Conservation (phyloP, 2,888 invertebrate genomes). For the Drosophila stalkeri region DNA sequence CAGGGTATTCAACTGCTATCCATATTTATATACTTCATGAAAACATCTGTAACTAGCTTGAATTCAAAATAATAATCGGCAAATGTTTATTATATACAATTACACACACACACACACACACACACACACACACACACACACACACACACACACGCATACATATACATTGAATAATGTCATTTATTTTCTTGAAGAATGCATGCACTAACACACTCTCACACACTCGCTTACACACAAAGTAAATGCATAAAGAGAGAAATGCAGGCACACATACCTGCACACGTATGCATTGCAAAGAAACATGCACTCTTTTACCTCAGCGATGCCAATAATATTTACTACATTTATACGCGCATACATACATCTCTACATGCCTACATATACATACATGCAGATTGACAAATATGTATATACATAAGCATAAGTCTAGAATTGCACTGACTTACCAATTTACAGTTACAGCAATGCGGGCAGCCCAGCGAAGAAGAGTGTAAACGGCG, state of each 20-base stretch:
- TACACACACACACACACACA: not conserved
- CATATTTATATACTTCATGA: not conserved
- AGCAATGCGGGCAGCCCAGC: constrained; percentile 5
- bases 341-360: constrained; percentile 2
- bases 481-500: constrained; percentile 7
- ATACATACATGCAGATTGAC: not conserved
- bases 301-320: not conserved
- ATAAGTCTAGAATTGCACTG: constrained; percentile 35
- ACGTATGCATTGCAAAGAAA: not conserved
- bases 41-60: constrained; percentile 1
- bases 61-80: not conserved
- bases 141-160: not conserved
- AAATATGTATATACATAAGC: not conserved
- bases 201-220: no score
- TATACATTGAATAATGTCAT: no score
- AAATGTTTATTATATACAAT: not conserved
- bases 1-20: constrained; percentile 1
- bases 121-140: not conserved
- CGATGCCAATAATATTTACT: constrained; percentile 8
- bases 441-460: constrained; percentile 41
- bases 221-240: no score
- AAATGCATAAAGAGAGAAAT: no score
- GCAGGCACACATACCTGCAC: not conserved
- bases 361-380: not conserved
- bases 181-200: no score